These are phyloP conservation scores for Setophaga kirtlandii DNA, from an alignment of 2,113 vertebrate genomes.

Conservation along the genomic window DNA sequence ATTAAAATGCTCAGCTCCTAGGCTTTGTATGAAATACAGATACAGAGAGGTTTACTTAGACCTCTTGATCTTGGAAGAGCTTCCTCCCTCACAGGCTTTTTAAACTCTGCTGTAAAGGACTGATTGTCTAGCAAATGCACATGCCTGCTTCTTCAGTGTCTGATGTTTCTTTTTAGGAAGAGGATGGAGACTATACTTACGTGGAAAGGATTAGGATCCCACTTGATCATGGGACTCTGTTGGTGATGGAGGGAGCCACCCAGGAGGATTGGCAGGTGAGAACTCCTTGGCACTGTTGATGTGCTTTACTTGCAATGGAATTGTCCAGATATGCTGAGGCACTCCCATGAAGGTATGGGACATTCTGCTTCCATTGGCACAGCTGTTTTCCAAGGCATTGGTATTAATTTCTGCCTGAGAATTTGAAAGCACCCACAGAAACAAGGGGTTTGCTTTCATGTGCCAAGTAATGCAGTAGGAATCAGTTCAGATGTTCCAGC, in stretches of 20 bases:
- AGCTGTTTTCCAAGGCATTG: accelerated
- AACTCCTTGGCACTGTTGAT: accelerated
- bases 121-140: neutral
- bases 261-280: conserved; percentile 96
- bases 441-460: neutral
- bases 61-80: neutral
- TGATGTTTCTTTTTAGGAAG: conserved; percentile 79
- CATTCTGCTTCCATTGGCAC: neutral
- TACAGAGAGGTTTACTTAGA: neutral
- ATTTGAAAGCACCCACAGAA: neutral
- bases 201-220: conserved; percentile 84
- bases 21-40: neutral
- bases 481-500: neutral
- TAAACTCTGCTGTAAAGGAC: neutral
- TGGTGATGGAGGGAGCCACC: conserved; percentile 93
- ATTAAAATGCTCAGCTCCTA: neutral
- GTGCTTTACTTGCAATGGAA: neutral
- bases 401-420: neutral
- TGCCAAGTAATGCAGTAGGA: neutral
- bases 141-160: neutral
- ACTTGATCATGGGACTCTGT: conserved; percentile 86
- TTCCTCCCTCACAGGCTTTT: neutral
- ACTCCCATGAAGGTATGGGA: neutral
- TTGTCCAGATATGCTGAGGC: neutral
- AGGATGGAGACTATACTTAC: conserved; percentile 86